Evolutionary conservation across 2,797 vertebrate genomes (phyloP).

Genomic region (Etheostoma nigrum): DNA sequence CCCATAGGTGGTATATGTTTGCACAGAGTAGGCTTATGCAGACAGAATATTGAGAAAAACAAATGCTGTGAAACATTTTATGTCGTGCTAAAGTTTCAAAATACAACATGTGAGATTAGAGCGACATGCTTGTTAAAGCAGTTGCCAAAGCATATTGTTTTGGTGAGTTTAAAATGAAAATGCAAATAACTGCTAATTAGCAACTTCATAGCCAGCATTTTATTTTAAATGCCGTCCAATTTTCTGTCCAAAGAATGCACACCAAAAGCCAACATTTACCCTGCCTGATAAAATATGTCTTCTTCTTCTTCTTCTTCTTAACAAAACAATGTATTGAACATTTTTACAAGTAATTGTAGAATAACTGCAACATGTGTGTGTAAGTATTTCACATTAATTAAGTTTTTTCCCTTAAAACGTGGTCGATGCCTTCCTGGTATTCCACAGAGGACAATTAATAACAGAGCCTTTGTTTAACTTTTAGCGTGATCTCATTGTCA

Average conservation of each 20-base stretch:
- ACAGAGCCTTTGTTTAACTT: constrained; percentile 63
- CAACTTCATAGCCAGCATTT: background rate
- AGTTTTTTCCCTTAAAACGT: background rate
- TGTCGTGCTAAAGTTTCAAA: constrained; percentile 14
- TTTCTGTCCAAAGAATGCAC: background rate
- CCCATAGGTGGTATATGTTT: constrained; percentile 42
- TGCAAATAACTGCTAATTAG: background rate
- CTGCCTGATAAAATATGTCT: background rate
- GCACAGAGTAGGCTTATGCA: constrained; percentile 8
- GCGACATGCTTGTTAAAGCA: background rate
- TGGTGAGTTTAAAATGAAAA: background rate
- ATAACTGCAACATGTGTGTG: background rate
- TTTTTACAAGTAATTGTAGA: background rate
- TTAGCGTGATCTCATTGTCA: constrained; percentile 63
- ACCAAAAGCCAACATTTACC: background rate
- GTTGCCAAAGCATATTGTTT: background rate
- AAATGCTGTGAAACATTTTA: constrained; percentile 31
- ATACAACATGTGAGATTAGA: constrained; percentile 3
- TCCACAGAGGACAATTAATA: constrained; percentile 48
- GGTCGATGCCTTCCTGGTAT: constrained; percentile 2
- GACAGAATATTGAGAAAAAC: constrained; percentile 11
- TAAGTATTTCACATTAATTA: background rate
- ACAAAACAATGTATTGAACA: background rate
- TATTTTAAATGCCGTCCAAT: background rate
- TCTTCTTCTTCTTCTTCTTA: background rate